These are phyloP conservation scores for Heteropelma amictum DNA, from an alignment of 2,888 invertebrate genomes.

Conservation along the genomic window DNA sequence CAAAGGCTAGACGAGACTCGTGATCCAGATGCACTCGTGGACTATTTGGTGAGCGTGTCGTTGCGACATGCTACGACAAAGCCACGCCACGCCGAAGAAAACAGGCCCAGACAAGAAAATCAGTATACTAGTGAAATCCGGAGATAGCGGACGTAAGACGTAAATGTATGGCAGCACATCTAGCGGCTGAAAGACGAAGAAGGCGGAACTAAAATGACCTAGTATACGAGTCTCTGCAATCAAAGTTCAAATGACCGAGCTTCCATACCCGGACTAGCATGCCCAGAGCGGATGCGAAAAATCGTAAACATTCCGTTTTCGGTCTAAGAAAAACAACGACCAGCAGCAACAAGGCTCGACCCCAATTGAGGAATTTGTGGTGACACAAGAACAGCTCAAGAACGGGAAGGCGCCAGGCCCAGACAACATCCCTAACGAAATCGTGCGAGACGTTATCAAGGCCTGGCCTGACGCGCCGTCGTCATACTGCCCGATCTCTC, in stretches of 20 bases:
- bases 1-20: background rate
- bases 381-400: background rate
- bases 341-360: background rate
- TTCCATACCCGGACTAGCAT: conserved; percentile 39
- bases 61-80: conserved; percentile 11
- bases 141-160: conserved; percentile 35
- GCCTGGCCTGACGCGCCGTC: background rate
- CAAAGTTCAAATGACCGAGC: conserved; percentile 33
- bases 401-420: conserved; percentile 3
- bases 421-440: background rate
- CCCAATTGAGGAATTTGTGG: background rate
- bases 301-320: conserved; percentile 53
- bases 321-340: background rate
- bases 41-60: background rate
- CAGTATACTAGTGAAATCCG: conserved; percentile 42
- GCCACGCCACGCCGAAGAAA: conserved; percentile 26
- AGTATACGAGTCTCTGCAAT: conserved; percentile 49
- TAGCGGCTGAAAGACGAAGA: background rate
- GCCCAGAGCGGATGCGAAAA: conserved; percentile 49
- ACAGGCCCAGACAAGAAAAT: background rate
- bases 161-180: background rate
- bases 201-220: conserved; percentile 45
- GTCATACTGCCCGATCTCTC: background rate
- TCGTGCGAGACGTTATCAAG: background rate
- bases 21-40: background rate